Evolutionary conservation across 53 echinoderm and acorn worm species (phyloP).

Genomic region (Holothuria scabra): DNA sequence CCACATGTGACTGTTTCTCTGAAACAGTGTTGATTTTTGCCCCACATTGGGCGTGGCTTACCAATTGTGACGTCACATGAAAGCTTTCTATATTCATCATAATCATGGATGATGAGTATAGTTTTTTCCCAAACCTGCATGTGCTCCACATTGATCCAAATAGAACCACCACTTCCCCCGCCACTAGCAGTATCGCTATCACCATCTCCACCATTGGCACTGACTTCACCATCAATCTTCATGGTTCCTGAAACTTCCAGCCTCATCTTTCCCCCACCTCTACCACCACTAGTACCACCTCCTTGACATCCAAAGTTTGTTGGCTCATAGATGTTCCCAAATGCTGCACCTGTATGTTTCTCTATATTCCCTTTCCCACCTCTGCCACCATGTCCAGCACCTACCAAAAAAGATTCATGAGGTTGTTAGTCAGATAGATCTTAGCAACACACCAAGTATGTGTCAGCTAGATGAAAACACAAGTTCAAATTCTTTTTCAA

Average conservation of each 20-base stretch:
- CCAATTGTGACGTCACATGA: too few relatives aligned
- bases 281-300: slow-evolving; percentile 71
- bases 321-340: slow-evolving; percentile 79
- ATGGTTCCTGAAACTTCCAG: slow-evolving; percentile 65
- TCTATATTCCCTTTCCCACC: slow-evolving; percentile 76
- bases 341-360: slow-evolving; percentile 76
- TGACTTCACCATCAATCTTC: slow-evolving; percentile 89
- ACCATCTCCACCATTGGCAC: slow-evolving; percentile 74
- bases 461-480: too few relatives aligned
- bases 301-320: slow-evolving; percentile 74
- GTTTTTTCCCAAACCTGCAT: slow-evolving; percentile 70
- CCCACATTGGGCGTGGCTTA: too few relatives aligned
- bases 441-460: too few relatives aligned
- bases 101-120: too few relatives aligned
- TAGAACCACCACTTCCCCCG: slow-evolving; percentile 88
- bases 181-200: slow-evolving; percentile 55
- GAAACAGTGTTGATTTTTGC: too few relatives aligned
- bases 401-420: slow-evolving; percentile 30
- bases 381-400: slow-evolving; percentile 89
- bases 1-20: too few relatives aligned
- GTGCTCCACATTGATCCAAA: slow-evolving; percentile 72
- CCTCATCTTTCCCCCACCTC: slow-evolving; percentile 71
- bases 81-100: too few relatives aligned
- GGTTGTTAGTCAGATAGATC: not conserved
- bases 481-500: too few relatives aligned